Base-by-base conservation (phyloP, 2,797 vertebrate species). In the Poeciliopsis turneri region DNA sequence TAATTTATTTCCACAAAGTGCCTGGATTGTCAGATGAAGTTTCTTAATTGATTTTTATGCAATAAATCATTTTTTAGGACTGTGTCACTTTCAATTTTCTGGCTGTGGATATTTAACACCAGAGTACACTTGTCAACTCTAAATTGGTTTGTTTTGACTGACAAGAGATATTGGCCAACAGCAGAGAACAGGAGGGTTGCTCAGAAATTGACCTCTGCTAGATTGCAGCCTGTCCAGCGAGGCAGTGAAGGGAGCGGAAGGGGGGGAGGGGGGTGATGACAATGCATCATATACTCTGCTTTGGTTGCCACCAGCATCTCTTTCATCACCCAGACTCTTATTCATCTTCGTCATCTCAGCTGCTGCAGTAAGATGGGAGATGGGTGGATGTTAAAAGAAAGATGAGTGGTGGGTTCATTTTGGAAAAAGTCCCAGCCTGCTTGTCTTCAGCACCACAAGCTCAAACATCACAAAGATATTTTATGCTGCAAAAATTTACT, bases 121-220 rank as follows among this genome's bases (percentile, higher is more conserved):
- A 25, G 49, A 72, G 57, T 71, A 15, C 81, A 57, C 75, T 87
- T 49, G 9, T 85, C 83, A 78, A 49, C 49, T 70, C 55, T 72
- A 77, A 87, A 86, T 85, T 80, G 71, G 78, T 88, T 90, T 91
- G 86, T 83, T 87, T 79, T 87, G 89, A 88, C 74, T 85, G 86
- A 91, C 80, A 51, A 49, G 72, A 18, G 53, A 55, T 77, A 86
- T 82, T 89, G 86, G 87, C 84, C 86, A 82, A 83, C 74, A 49
- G 2, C 83, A 74, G 55, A 71, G 84, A 75, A 80, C 39, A 33
- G 61, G 53, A 72, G 78, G 18, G 64, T 2, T 72, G 77, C 81
- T 79, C 33, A 0, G 74, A 77, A 78, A 84, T 18, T 30, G 79
- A 83, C 81, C 79, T 81, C 82, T 59, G 76, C 80, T 75, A 82